Base-by-base conservation (phyloP, 2,888 invertebrate genomes). In the Meiosimyza platycephala region DNA sequence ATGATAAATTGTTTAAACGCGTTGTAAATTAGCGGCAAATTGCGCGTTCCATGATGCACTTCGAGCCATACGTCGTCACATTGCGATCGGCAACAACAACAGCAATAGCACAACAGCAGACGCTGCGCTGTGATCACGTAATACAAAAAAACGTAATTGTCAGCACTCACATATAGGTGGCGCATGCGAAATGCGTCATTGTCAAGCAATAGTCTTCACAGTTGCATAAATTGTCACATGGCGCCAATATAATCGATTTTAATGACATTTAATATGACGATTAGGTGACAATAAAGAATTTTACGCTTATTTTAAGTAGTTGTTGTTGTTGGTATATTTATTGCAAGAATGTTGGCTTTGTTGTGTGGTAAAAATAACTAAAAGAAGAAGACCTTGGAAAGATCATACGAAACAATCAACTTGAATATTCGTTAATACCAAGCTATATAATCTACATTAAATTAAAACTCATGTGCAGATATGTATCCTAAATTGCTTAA, bases 11-110 rank as follows among this genome's bases (percentile, higher is more conserved):
- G 50, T 28, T 67, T 47, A 71, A 73, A 72, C 71, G 66, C 76
- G 75, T 77, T 78, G 74, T 79, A 78, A 80, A 80, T 82, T 80
- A 79, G 78, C 82, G 80, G 78, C 78, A 80, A 81, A 79, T 80
- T 80, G 78, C 75, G 78, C 75, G 77, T 75, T 76, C 79, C 80
- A 78, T 78, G 57, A 33, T 54, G 22, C 50, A 66, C 51, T 54
- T 66, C 12, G 33, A 5, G 52, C 28, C 4, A 33, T 54, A 33
- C 73, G 75, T 72, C 75, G 73, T 59, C 33, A 50, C 54, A 52
- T 66, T 54, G 22, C 13, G 18, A 59, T 59, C 22, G 12, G 6
- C 40, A 62, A 12, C 15, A 28, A 60, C 15, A 62, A 12, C 15
- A 28, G 33, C 15, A 22, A 22, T 22, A 22, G 22, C 22, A 22